Evolutionary conservation across 2,113 vertebrate genomes (phyloP).

Genomic region (Rhinoptilus africanus): DNA sequence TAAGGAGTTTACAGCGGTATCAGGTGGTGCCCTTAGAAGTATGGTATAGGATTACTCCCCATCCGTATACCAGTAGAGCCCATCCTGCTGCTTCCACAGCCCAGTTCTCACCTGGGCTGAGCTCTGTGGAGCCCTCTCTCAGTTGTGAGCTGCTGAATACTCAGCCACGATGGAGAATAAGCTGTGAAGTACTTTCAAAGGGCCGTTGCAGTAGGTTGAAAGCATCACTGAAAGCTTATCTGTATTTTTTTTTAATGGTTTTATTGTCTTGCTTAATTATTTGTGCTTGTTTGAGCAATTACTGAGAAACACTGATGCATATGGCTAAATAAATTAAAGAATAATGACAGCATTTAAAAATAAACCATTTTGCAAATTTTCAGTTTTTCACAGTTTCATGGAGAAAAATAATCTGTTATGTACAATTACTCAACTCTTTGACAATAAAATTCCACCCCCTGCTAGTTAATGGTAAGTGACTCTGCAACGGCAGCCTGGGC

Average conservation of each 20-base stretch:
- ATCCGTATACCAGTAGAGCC: background rate
- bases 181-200: background rate
- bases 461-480: background rate
- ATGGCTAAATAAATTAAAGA: conserved; percentile 46
- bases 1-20: background rate
- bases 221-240: background rate
- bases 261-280: conserved; percentile 16
- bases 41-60: background rate
- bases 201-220: background rate
- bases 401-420: background rate
- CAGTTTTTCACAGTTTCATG: background rate
- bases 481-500: background rate
- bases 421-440: background rate
- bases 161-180: background rate
- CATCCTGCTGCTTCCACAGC: background rate
- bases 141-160: background rate
- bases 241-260: background rate
- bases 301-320: background rate
- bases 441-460: background rate
- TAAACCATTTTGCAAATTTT: background rate
- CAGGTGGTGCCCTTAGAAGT: background rate
- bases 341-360: background rate
- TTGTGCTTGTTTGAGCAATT: conserved; percentile 25
- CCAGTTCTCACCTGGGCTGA: background rate
- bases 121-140: background rate